Conservation (phyloP, 1,140 invertebrate species). For the Microplitis demolitor region DNA sequence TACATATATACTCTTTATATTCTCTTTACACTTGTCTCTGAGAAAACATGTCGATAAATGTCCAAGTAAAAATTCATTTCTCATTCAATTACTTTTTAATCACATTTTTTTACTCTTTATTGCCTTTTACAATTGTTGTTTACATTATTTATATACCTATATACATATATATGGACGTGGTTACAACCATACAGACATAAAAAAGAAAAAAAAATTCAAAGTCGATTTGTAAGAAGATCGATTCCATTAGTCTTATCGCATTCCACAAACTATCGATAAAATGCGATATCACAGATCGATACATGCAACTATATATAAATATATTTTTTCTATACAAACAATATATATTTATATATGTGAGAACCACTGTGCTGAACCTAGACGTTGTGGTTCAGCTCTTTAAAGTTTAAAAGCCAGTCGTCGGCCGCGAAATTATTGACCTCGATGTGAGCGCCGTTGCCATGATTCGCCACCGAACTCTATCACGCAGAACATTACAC, state of each 20-base stretch:
- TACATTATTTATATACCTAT: no score
- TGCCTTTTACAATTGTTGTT: no score
- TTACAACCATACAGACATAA: not conserved
- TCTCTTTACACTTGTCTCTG: no score
- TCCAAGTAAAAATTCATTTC: not conserved
- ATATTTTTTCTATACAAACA: not conserved
- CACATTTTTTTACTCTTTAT: not conserved
- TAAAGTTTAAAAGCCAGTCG: conserved; percentile 58
- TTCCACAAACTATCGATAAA: not conserved
- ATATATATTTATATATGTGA: not conserved
- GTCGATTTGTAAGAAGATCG: not conserved
- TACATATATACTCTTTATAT: no score
- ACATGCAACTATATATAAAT: not conserved
- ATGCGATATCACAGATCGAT: not conserved
- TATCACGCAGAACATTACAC: not conserved
- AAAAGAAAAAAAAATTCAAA: not conserved
- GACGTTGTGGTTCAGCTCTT: conserved; percentile 47
- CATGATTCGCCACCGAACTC: not conserved
- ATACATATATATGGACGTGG: no score
- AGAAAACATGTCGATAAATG: no score
- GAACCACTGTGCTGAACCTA: conserved; percentile 10
- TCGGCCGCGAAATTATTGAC: conserved; percentile 45
- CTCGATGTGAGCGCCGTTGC: conserved; percentile 13
- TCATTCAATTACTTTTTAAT: not conserved
- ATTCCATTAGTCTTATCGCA: conserved; percentile 6